A percentile compares a stretch with the other conserved stretches of the same genome.
Conservation (phyloP, 2,113 vertebrate genomes). For the Panthera tigris region DNA sequence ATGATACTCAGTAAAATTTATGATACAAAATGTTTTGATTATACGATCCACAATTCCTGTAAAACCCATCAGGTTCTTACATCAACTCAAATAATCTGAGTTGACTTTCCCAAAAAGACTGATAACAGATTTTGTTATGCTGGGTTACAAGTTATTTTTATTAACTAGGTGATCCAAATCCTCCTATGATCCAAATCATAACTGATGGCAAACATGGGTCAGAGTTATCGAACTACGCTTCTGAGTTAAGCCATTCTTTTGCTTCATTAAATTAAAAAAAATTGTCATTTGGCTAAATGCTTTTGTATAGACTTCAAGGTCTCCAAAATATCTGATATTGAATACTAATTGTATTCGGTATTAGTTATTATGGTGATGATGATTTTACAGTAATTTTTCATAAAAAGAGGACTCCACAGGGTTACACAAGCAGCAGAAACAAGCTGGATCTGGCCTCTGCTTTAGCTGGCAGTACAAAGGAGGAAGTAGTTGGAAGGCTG, state of each 20-base stretch:
- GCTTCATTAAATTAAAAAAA: not conserved
- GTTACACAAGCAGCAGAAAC: not conserved
- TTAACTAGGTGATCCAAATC: not conserved
- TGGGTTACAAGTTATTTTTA: constrained; percentile 37
- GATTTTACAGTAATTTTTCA: not conserved
- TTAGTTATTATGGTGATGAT: not conserved
- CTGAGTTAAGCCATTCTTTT: not conserved
- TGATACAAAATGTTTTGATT: not conserved
- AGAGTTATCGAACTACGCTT: not conserved
- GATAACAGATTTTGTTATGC: not conserved
- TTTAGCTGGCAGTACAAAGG: not conserved
- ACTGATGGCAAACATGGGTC: not conserved
- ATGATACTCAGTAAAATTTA: not conserved
- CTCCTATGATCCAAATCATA: not conserved
- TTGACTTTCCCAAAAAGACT: not conserved
- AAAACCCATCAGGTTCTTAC: not conserved
- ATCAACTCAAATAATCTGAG: not conserved
- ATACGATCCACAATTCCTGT: not conserved
- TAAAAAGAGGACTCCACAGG: not conserved
- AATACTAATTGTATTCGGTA: not conserved
- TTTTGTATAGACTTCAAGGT: not conserved
- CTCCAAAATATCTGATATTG: not conserved
- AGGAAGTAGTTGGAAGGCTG: not conserved
- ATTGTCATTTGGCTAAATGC: not conserved
- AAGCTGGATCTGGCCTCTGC: not conserved